phyloP scores from a whole-genome alignment of 1,140 invertebrate genomes.

The Calephelis virginiensis region DNA sequence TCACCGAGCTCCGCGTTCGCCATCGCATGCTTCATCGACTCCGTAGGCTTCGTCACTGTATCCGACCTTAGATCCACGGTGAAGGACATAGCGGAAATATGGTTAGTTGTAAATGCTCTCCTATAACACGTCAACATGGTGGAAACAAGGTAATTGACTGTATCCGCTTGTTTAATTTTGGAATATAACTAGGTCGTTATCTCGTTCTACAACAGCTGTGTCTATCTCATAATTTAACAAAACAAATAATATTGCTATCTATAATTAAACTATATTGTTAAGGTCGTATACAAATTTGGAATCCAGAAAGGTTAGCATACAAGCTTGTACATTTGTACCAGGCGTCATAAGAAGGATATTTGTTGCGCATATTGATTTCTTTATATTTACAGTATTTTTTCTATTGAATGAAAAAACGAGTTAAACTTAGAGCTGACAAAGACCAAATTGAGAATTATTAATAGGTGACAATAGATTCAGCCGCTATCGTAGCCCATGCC shows the following conservation, averaged over 20 bases:
- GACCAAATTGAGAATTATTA: too few relatives aligned
- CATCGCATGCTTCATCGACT: conserved; percentile 4
- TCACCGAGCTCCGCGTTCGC: conserved; percentile 6
- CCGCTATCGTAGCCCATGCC: too few relatives aligned
- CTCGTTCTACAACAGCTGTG: background rate
- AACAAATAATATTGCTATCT: background rate
- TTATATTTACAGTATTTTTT: too few relatives aligned
- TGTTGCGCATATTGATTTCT: too few relatives aligned
- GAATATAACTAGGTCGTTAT: background rate
- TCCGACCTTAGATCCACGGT: conserved; percentile 5
- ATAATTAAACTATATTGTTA: background rate
- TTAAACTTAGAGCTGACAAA: too few relatives aligned
- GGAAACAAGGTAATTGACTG: background rate
- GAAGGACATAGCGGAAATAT: background rate
- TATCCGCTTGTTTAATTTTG: background rate
- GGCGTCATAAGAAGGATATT: too few relatives aligned
- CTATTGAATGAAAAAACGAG: too few relatives aligned
- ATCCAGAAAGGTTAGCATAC: too few relatives aligned
- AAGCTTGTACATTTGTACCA: too few relatives aligned
- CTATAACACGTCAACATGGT: background rate
- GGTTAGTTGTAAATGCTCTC: background rate
- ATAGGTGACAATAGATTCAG: too few relatives aligned
- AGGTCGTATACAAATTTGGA: background rate
- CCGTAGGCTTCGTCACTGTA: conserved; percentile 4
- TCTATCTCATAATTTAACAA: background rate